These are phyloP conservation scores for Spodoptera littoralis DNA, from an alignment of 2,888 invertebrate species.

Conservation along the genomic window DNA sequence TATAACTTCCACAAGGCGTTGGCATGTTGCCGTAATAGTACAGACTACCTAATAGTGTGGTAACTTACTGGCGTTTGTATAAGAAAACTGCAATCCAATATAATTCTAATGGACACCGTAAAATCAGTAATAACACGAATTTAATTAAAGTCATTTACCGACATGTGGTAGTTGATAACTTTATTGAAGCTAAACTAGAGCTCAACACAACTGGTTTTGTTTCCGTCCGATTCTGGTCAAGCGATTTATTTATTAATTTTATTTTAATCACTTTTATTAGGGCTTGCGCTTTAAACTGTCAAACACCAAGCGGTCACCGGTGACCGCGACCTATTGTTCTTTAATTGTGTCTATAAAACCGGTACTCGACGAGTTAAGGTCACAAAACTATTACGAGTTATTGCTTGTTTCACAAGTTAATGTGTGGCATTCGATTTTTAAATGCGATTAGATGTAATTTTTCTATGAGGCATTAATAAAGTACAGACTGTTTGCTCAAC, in stretches of 20 bases:
- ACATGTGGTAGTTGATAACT: slow-evolving; percentile 54
- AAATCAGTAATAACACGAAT: slow-evolving; percentile 55
- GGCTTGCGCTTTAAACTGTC: not conserved
- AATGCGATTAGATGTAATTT: too few species aligned
- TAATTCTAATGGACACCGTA: slow-evolving; percentile 56
- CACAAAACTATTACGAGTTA: slow-evolving; percentile 26
- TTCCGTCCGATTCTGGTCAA: slow-evolving; percentile 45
- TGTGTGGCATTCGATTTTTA: too few species aligned
- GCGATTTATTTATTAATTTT: slow-evolving; percentile 40
- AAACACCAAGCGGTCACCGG: too few species aligned
- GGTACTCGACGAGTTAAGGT: too few species aligned
- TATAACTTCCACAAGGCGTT: slow-evolving; percentile 12
- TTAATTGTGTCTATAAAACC: too few species aligned
- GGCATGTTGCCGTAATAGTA: slow-evolving; percentile 27
- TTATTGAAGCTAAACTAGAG: slow-evolving; percentile 49
- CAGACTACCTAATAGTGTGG: slow-evolving; percentile 7
- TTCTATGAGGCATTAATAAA: too few species aligned
- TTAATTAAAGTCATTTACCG: slow-evolving; percentile 40
- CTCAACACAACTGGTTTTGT: slow-evolving; percentile 49
- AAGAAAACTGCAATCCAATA: slow-evolving; percentile 34
- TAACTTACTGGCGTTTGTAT: slow-evolving; percentile 20
- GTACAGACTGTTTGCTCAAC: too few species aligned
- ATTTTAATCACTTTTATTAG: slow-evolving; percentile 39
- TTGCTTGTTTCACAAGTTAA: not conserved
- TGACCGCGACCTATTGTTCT: too few species aligned